phyloP scores from a whole-genome alignment of 2,888 invertebrate species.

The Euclidia mi region DNA sequence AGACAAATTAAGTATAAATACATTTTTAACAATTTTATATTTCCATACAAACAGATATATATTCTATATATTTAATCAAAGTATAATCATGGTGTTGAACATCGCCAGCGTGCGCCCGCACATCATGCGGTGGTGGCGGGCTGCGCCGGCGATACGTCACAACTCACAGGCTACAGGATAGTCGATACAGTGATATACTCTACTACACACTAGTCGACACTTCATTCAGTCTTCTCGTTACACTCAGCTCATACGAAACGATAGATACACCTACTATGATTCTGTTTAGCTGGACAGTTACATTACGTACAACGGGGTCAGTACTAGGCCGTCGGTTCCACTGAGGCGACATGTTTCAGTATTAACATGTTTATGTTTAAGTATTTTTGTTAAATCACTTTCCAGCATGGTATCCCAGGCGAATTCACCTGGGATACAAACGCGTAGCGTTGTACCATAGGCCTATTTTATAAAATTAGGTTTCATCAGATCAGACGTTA shows the following conservation, averaged over 20 bases:
- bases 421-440: no score
- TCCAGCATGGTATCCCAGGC: no score
- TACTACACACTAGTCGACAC: slow-evolving; percentile 61
- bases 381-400: neutral
- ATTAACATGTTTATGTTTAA: neutral
- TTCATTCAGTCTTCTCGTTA: slow-evolving; percentile 84
- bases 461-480: no score
- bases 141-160: slow-evolving; percentile 6
- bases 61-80: slow-evolving; percentile 32
- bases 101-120: neutral
- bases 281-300: neutral
- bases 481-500: no score
- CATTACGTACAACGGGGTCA: slow-evolving; percentile 7
- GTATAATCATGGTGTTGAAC: slow-evolving; percentile 12
- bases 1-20: neutral
- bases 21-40: slow-evolving; percentile 38
- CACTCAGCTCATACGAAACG: slow-evolving; percentile 74
- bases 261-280: slow-evolving; percentile 20
- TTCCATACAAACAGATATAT: slow-evolving; percentile 45
- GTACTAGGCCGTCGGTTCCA: slow-evolving; percentile 18
- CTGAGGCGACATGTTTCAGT: neutral
- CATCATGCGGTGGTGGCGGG: no score
- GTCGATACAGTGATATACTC: slow-evolving; percentile 28
- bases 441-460: no score
- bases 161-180: slow-evolving; percentile 20